Evolutionary conservation across 2,113 vertebrate species (phyloP), one percentile per base, ranked within the genome.

Genomic region (Psittacara wagleri): DNA sequence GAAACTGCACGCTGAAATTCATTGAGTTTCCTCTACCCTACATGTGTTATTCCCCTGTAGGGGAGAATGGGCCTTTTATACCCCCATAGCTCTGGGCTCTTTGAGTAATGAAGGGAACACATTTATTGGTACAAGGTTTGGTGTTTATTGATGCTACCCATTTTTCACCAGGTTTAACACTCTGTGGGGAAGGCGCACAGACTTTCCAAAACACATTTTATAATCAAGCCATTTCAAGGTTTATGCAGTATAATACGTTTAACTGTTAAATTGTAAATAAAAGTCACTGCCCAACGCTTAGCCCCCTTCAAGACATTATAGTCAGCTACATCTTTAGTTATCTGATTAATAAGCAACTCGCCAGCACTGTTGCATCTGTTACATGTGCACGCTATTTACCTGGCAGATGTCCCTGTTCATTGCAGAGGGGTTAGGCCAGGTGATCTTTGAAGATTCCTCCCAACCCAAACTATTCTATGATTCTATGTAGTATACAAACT

Each of bases 61-160:
- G 96, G 86, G 93, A 96, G 96, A 97, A 96, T 97, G 95, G 75
- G 90, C 90, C 95, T 90, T 97, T 96, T 96, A 95, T 94, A 86
- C 76, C 86, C 66, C 76, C 51, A 90, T 68, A 84, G 94, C 95
- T 96, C 96, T 87, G 68, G 83, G 83, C 75, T 95, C 92, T 96
- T 86, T 88, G 95, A 97, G 92, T 97, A 96, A 97, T 97, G 98
- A 98, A 97, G 96, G 97, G 97, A 97, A 93, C 96, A 95, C 95
- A 96, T 98, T 98, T 98, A 98, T 98, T 97, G 97, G 97, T 95
- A 96, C 95, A 97, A 97, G 94, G 88, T 90, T 94, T 96, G 24
- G 97, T 97, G 98, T 98, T 98, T 98, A 98, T 98, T 97, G 98
- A 98, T 97, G 95, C 95, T 97, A 97, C 97, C 97, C 96, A 93